A percentile compares a stretch with the other conserved stretches of the same genome.
These are phyloP conservation scores for Arge pagana DNA, from an alignment of 2,888 invertebrate genomes.

Conservation along the genomic window DNA sequence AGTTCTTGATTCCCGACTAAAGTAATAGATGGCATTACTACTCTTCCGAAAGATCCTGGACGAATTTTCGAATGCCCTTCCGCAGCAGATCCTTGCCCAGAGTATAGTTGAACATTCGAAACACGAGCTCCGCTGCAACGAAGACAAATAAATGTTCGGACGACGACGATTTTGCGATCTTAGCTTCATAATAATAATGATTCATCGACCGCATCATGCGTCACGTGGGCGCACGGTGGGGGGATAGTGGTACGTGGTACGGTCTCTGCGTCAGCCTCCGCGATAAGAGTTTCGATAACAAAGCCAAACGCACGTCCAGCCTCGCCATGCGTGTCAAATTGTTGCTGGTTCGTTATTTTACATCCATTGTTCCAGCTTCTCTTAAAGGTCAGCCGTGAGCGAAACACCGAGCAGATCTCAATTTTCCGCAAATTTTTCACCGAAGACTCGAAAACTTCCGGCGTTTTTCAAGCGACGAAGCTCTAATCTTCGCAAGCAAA, in stretches of 20 bases:
- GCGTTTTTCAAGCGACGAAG: too few species aligned
- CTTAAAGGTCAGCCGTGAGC: too few species aligned
- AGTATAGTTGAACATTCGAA: conserved; percentile 89
- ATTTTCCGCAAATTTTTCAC: too few species aligned
- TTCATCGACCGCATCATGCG: conserved; percentile 11
- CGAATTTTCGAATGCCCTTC: conserved; percentile 72
- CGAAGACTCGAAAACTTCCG: too few species aligned
- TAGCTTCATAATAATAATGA: neutral
- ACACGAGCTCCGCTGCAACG: conserved; percentile 68
- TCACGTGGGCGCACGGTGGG: conserved; percentile 3
- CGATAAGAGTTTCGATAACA: conserved; percentile 15
- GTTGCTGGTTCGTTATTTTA: conserved; percentile 2
- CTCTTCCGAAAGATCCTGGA: conserved; percentile 64
- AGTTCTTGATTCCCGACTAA: conserved; percentile 31
- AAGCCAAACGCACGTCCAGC: neutral
- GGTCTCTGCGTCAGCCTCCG: conserved; percentile 10
- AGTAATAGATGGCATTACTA: conserved; percentile 35
- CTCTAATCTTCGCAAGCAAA: too few species aligned
- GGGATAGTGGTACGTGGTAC: neutral
- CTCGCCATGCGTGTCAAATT: neutral
- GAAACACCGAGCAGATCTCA: too few species aligned
- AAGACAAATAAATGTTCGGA: neutral
- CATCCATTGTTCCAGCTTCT: too few species aligned
- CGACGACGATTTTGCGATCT: neutral
- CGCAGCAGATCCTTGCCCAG: conserved; percentile 78